Conservation (phyloP, 2,113 vertebrate genomes). For the Callopanchax toddi region DNA sequence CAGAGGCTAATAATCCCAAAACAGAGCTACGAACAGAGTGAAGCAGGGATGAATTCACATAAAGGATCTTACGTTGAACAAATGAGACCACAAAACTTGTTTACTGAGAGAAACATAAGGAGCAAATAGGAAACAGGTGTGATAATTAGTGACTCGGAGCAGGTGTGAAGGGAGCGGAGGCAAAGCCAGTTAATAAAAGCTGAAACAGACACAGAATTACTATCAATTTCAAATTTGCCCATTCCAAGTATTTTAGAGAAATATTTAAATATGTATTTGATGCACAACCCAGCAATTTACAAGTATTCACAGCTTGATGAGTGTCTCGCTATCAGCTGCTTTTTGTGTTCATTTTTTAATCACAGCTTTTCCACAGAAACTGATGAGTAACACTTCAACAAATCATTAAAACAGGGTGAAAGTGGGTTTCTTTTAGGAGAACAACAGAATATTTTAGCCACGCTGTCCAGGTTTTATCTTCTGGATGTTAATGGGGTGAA, state of each 20-base stretch:
- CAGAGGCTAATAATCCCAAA: background rate
- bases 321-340: no score
- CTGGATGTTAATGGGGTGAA: conserved; percentile 17
- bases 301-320: no score
- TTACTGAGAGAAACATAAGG: background rate
- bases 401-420: background rate
- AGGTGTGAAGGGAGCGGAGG: background rate
- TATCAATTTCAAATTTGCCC: background rate
- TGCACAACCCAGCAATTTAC: background rate
- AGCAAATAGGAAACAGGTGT: background rate
- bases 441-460: background rate
- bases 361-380: no score
- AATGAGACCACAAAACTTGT: background rate
- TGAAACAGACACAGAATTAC: no score
- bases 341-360: no score
- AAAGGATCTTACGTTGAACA: background rate
- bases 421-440: background rate
- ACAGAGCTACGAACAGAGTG: background rate
- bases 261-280: background rate
- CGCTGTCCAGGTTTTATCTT: background rate
- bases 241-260: background rate
- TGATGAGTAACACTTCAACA: no score
- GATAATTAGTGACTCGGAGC: background rate
- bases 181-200: no score
- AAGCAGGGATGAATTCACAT: background rate